These are phyloP conservation scores for Lepeophtheirus nordmannii DNA, from an alignment of 2,888 invertebrate genomes.

Conservation along the genomic window DNA sequence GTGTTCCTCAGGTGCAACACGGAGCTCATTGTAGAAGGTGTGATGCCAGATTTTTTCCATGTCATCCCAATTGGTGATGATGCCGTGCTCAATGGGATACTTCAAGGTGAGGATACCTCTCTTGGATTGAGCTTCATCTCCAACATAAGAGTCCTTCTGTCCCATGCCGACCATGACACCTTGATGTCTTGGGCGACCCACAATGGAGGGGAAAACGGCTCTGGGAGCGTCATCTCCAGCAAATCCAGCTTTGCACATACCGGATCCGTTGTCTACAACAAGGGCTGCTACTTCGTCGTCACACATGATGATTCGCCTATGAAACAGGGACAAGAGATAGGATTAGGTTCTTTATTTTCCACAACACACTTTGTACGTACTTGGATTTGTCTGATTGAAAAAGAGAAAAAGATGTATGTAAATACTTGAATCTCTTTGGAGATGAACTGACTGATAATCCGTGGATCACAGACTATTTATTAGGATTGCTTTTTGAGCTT, in stretches of 20 bases:
- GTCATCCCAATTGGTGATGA: conserved; percentile 95
- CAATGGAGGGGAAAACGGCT: conserved; percentile 75
- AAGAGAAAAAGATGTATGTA: not conserved
- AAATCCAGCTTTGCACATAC: conserved; percentile 85
- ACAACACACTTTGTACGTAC: not conserved
- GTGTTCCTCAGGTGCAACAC: conserved; percentile 88
- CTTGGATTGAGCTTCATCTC: conserved; percentile 82
- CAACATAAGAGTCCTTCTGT: conserved; percentile 79
- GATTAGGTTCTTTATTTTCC: no score
- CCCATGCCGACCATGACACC: conserved; percentile 40
- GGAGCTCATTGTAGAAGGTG: conserved; percentile 92
- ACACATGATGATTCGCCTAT: conserved; percentile 44
- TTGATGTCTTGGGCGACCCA: conserved; percentile 68
- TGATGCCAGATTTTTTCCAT: conserved; percentile 99
- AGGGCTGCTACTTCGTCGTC: conserved; percentile 58
- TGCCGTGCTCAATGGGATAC: conserved; percentile 92
- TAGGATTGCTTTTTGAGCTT: not conserved
- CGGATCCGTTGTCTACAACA: conserved; percentile 72
- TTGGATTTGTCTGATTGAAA: not conserved
- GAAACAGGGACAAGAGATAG: not conserved
- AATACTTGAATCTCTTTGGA: not conserved
- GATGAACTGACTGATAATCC: not conserved
- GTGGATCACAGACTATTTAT: conserved; percentile 4
- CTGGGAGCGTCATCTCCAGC: conserved; percentile 77
- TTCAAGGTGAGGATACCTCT: conserved; percentile 56